Conservation (phyloP, 2,113 vertebrate genomes). For the Ctenodactylus gundi region DNA sequence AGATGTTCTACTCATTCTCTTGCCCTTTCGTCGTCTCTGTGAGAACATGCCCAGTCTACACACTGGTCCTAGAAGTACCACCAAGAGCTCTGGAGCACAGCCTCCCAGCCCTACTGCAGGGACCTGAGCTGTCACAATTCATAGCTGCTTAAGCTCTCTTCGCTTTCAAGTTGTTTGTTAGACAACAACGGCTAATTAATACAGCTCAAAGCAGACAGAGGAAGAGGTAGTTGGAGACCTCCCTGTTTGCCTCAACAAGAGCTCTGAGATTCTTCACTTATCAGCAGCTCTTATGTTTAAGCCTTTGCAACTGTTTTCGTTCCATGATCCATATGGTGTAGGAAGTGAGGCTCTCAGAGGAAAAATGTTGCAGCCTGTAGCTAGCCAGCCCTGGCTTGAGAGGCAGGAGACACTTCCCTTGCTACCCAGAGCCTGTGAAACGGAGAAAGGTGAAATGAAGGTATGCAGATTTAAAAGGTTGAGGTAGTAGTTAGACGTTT, state of each 20-base stretch:
- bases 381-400: neutral
- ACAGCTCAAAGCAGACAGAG: neutral
- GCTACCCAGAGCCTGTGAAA: neutral
- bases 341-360: neutral
- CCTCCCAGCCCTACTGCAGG: neutral
- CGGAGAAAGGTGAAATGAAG: neutral
- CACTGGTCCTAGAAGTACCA: neutral
- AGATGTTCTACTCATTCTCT: neutral
- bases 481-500: no score
- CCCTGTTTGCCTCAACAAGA: no score
- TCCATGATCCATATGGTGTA: neutral
- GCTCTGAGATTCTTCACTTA: neutral
- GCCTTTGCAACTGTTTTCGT: neutral
- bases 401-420: accelerated
- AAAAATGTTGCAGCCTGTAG: neutral
- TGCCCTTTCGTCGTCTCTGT: neutral
- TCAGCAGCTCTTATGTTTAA: neutral
- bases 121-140: neutral
- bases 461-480: neutral
- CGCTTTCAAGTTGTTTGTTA: neutral
- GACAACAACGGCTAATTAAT: neutral
- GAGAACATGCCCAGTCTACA: neutral
- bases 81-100: neutral
- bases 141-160: neutral
- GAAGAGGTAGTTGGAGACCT: neutral